phyloP scores from a whole-genome alignment of 2,113 vertebrate genomes.

The Peucedramus taeniatus region DNA sequence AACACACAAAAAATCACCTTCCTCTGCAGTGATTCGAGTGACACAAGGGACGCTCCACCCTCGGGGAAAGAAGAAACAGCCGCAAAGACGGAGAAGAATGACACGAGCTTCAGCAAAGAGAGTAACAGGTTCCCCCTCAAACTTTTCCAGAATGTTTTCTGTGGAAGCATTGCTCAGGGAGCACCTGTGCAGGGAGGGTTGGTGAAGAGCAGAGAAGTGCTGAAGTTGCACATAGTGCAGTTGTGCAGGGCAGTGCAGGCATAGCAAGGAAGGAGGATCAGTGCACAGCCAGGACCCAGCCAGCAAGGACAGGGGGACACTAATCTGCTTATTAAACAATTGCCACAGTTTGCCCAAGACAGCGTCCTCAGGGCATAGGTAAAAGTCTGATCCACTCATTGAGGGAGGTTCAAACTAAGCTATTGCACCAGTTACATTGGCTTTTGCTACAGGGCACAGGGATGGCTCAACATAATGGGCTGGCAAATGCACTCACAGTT shows the following conservation, averaged over 20 bases:
- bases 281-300: background rate
- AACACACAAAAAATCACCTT: background rate
- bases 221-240: background rate
- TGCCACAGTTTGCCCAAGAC: background rate
- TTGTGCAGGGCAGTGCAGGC: background rate
- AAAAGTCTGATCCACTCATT: background rate
- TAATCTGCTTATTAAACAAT: background rate
- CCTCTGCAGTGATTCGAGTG: conserved; percentile 83
- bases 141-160: background rate
- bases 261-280: accelerated
- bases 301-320: background rate
- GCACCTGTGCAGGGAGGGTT: background rate
- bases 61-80: conserved; percentile 79
- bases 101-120: conserved; percentile 73
- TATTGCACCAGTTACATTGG: background rate
- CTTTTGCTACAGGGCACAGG: background rate
- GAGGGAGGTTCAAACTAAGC: background rate
- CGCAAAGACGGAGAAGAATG: conserved; percentile 70
- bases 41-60: conserved; percentile 79
- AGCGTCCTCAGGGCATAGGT: accelerated
- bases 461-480: accelerated
- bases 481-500: accelerated
- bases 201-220: background rate
- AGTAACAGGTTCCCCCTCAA: conserved; percentile 67
- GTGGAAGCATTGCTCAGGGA: accelerated